These are phyloP conservation scores for Protaetia brevitarsis DNA, from an alignment of 1,140 invertebrate genomes.

Conservation along the genomic window DNA sequence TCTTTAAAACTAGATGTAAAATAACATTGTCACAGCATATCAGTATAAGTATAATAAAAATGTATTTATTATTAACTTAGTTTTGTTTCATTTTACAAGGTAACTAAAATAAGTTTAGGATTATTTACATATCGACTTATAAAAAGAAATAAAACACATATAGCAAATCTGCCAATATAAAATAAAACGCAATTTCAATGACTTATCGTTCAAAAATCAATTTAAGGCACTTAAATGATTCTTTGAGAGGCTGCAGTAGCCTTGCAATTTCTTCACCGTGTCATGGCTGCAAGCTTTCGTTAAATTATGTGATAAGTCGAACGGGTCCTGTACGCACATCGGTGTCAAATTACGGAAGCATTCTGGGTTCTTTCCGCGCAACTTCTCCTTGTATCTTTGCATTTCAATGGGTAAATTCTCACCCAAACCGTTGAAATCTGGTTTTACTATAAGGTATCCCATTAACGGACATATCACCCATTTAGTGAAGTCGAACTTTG, in stretches of 20 bases:
- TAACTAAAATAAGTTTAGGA: not conserved
- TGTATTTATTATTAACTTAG: not conserved
- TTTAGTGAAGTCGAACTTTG: slow-evolving; percentile 38
- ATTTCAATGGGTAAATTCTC: slow-evolving; percentile 42
- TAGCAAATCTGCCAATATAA: too few species aligned
- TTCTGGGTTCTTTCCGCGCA: slow-evolving; percentile 33
- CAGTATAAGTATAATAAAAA: not conserved
- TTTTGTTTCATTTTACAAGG: not conserved
- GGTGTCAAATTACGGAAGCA: slow-evolving; percentile 37
- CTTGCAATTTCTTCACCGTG: slow-evolving; percentile 38
- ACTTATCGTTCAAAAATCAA: too few species aligned
- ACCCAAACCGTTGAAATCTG: slow-evolving; percentile 35
- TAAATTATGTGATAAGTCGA: slow-evolving; percentile 51
- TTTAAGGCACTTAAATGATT: slow-evolving; percentile 26
- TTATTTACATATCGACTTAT: too few species aligned
- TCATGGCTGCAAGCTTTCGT: slow-evolving; percentile 41
- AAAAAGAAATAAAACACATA: too few species aligned
- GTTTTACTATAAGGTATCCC: slow-evolving; percentile 42
- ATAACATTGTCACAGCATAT: not conserved
- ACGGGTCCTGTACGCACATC: slow-evolving; percentile 51
- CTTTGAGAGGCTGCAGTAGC: slow-evolving; percentile 33
- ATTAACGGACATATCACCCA: slow-evolving; percentile 47
- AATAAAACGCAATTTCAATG: too few species aligned
- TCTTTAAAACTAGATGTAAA: not conserved
- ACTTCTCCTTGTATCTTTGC: slow-evolving; percentile 38